Conservation (phyloP, 2,888 invertebrate genomes). For the Lydus trimaculatus region DNA sequence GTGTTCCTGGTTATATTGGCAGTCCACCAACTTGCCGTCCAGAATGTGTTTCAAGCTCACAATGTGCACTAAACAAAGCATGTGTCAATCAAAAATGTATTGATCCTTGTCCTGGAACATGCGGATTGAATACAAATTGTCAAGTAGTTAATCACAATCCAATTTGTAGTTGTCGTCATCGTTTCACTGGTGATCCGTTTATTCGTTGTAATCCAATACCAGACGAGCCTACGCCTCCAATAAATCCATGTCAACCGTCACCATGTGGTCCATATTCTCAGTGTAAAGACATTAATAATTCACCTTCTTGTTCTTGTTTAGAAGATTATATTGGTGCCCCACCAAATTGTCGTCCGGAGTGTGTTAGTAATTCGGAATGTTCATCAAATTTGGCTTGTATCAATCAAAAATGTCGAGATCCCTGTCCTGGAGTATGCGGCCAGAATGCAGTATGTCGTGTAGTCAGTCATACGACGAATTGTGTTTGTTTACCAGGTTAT, state of each 20-base stretch:
- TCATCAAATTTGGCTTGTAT: constrained; percentile 75
- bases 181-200: constrained; percentile 51
- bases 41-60: constrained; percentile 76
- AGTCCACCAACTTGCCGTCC: constrained; percentile 80
- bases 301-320: constrained; percentile 71
- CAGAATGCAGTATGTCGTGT: constrained; percentile 76
- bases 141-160: constrained; percentile 77
- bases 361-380: constrained; percentile 81
- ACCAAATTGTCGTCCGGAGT: constrained; percentile 78
- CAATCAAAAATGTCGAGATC: constrained; percentile 79
- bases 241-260: constrained; percentile 72
- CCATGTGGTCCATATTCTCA: constrained; percentile 76
- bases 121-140: constrained; percentile 78
- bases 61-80: constrained; percentile 74
- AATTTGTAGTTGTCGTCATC: constrained; percentile 68
- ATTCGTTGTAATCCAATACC: constrained; percentile 45
- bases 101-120: constrained; percentile 82
- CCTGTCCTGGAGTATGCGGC: constrained; percentile 80
- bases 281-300: constrained; percentile 69
- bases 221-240: constrained; percentile 61
- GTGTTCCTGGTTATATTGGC: constrained; percentile 74
- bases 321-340: constrained; percentile 71
- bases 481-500: constrained; percentile 72
- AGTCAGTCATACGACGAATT: constrained; percentile 76
- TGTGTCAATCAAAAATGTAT: constrained; percentile 78